Conservation (phyloP, 1,140 invertebrate species). For the Zaprionus ornatus region DNA sequence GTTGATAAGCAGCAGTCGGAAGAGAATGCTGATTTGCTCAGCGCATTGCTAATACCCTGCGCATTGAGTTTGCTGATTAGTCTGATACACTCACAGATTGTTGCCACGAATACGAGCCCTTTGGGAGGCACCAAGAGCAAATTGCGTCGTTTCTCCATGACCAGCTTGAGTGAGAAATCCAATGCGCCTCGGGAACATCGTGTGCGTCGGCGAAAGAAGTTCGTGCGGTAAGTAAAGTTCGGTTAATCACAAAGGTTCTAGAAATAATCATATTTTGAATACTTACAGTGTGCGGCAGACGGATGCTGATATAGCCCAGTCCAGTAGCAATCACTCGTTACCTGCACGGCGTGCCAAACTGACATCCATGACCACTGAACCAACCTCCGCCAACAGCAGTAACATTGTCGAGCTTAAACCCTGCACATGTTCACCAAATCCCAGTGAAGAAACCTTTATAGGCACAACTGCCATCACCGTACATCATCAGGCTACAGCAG, state of each 20-base stretch:
- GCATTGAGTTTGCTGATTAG: conserved; percentile 92
- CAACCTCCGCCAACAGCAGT: conserved; percentile 9
- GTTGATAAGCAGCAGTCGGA: conserved; percentile 49
- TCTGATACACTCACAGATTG: conserved; percentile 95
- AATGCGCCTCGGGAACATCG: conserved; percentile 68
- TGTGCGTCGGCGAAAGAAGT: conserved; percentile 71
- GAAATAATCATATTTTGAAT: not conserved
- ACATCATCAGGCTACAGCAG: conserved; percentile 21
- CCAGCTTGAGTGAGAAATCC: conserved; percentile 64
- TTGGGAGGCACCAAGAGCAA: conserved; percentile 77
- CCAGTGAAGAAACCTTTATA: conserved; percentile 54
- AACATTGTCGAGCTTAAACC: conserved; percentile 14
- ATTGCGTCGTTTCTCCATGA: conserved; percentile 72
- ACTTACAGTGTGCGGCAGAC: conserved; percentile 49
- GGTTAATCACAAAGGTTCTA: not conserved
- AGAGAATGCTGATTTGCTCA: conserved; percentile 69
- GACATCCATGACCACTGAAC: conserved; percentile 17
- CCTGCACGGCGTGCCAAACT: conserved; percentile 43
- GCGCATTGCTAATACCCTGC: conserved; percentile 88
- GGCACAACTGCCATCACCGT: conserved; percentile 59
- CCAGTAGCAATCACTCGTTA: conserved; percentile 45
- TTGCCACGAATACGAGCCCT: conserved; percentile 87
- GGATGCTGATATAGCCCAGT: conserved; percentile 54
- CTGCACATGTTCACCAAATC: conserved; percentile 5
- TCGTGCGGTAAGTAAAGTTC: conserved; percentile 80